Base-by-base conservation (phyloP, 1,140 invertebrate species). In the Leucophenga varia region DNA sequence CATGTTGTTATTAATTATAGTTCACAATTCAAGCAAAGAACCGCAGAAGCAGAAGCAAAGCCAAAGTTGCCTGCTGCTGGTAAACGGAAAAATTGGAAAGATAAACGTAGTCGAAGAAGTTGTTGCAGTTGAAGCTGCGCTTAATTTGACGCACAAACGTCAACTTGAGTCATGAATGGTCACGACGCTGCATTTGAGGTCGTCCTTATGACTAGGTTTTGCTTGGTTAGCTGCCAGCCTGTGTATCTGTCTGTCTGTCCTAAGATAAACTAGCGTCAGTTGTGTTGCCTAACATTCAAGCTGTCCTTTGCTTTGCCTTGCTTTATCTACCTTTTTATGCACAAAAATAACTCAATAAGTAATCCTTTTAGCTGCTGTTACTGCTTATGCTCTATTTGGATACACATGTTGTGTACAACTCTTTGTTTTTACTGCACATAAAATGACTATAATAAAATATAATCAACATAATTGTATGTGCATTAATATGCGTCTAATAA, bases 1-100 rank as follows among this genome's bases (percentile, higher is more conserved):
- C 63, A 67, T 67, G 63, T 67, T 67, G 59, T 67, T 67, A 67
- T 67, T 67, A 67, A 67, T 67, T 67, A 67, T 67, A 67, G 63
- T 67, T 63, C 64, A 63, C 63, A 67, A 54, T 57, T 56, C 59
- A 67, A 25, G 22, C 22, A 5, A 25, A 25, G 22, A 25, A 10
- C 22, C 22, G 22, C 22, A 5, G 22, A 25, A 25, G 10, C 22
- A 6, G 22, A 25, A 25, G 22, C 10, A 10, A 25, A 25, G 22
- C 22, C 5, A 25, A 25, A 14, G 7, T 21, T 16, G 8, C 21
- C 34, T 49, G 53, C 43, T 45, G 32, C 37, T 43, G n/a, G n/a
- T n/a, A n/a, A n/a, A n/a, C n/a, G n/a, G n/a, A n/a, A n/a, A n/a
- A n/a, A n/a, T n/a, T n/a, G n/a, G n/a, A n/a, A n/a, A n/a, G n/a